Conservation (phyloP, 2,888 invertebrate species). For the Nymphalis polychloros region DNA sequence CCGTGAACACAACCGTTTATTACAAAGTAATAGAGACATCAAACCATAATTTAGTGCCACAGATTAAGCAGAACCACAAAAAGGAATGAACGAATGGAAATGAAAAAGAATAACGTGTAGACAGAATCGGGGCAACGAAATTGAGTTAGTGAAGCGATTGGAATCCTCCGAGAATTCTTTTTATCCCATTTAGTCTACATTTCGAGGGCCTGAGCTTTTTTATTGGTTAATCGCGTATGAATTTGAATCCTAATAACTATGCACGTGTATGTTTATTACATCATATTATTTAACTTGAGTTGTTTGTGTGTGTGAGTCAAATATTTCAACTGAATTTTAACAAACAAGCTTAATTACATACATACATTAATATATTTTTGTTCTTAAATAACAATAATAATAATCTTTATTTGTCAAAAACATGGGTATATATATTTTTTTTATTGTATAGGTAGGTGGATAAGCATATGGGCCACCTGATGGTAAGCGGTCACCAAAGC, state of each 20-base stretch:
- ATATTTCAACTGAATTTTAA: too few relatives aligned
- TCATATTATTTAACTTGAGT: too few relatives aligned
- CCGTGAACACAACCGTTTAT: neutral
- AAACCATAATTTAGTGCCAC: conserved; percentile 10
- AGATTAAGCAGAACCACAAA: conserved; percentile 19
- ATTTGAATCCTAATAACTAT: neutral
- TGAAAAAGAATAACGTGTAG: conserved; percentile 19
- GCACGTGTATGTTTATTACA: neutral
- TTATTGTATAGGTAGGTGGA: too few relatives aligned
- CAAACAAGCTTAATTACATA: too few relatives aligned
- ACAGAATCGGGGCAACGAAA: conserved; percentile 36
- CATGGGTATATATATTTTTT: too few relatives aligned
- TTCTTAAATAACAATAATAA: too few relatives aligned
- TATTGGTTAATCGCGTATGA: neutral
- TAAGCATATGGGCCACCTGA: too few relatives aligned
- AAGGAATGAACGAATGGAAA: conserved; percentile 11
- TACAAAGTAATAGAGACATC: conserved; percentile 10
- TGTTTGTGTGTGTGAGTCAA: too few relatives aligned
- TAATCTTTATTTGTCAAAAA: too few relatives aligned
- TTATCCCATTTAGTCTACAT: conserved; percentile 14
- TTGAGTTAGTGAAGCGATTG: conserved; percentile 37
- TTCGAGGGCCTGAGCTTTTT: conserved; percentile 3
- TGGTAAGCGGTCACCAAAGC: too few relatives aligned
- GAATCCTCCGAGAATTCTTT: conserved; percentile 15
- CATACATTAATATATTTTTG: too few relatives aligned